Conservation (phyloP, 2,797 vertebrate species). For the Borostomias antarcticus region DNA sequence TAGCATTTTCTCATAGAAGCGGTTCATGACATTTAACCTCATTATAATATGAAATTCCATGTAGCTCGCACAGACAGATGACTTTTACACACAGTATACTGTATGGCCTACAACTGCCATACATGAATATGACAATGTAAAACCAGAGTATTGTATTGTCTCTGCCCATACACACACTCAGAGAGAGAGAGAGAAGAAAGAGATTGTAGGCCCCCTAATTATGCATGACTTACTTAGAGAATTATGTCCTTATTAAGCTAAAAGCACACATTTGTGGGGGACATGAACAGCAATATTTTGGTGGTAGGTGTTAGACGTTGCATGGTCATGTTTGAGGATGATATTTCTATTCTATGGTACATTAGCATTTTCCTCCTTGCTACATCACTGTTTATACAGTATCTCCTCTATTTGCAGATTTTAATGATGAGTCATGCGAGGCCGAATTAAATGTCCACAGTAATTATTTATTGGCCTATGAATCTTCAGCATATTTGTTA, state of each 20-base stretch:
- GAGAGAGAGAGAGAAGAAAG: not conserved
- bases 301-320: conserved; percentile 35
- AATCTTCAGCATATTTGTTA: conserved; percentile 19
- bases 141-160: not conserved
- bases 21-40: no score
- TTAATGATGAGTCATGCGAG: conserved; percentile 34
- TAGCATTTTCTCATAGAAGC: no score
- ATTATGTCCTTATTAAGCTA: not conserved
- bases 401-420: conserved; percentile 25
- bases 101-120: no score
- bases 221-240: not conserved
- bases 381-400: conserved; percentile 40
- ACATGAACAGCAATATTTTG: not conserved
- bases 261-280: not conserved
- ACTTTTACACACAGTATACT: no score
- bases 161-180: not conserved
- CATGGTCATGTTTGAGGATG: conserved; percentile 38
- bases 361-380: no score
- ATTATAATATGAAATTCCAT: no score
- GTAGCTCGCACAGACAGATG: no score
- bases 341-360: conserved; percentile 28
- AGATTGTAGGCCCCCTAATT: no score
- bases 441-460: conserved; percentile 37
- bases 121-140: no score
- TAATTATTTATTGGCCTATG: conserved; percentile 43